Conservation (phyloP, 2,888 invertebrate genomes). For the Trissolcus brochymenae region DNA sequence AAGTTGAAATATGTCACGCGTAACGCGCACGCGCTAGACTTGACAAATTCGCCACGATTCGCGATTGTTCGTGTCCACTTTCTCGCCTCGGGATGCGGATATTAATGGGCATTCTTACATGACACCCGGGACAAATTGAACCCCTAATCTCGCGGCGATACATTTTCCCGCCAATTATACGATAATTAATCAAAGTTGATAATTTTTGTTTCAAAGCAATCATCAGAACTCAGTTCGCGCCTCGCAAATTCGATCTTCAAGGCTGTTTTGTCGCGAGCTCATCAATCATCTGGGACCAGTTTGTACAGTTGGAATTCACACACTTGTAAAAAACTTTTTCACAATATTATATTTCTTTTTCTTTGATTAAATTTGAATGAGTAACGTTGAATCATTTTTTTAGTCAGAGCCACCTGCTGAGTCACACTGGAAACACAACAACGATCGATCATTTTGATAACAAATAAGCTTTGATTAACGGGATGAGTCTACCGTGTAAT, state of each 20-base stretch:
- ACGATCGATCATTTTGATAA: too few species aligned
- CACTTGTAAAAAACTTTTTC: too few species aligned
- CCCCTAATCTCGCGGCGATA: slow-evolving; percentile 10
- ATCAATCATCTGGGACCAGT: too few species aligned
- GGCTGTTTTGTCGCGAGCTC: too few species aligned
- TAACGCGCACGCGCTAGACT: background rate
- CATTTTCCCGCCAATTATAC: slow-evolving; percentile 30
- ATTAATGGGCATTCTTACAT: slow-evolving; percentile 37
- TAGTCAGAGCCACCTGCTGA: too few species aligned
- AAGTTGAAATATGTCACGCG: slow-evolving; percentile 23
- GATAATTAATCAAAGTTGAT: slow-evolving; percentile 35
- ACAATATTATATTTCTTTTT: too few species aligned
- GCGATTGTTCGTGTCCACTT: slow-evolving; percentile 8
- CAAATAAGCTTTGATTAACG: too few species aligned
- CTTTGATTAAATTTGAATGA: too few species aligned
- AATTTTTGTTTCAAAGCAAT: slow-evolving; percentile 9
- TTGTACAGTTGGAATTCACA: too few species aligned
- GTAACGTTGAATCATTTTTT: too few species aligned
- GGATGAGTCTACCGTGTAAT: too few species aligned
- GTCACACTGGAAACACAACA: too few species aligned
- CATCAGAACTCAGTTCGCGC: background rate
- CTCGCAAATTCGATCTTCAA: slow-evolving; percentile 27
- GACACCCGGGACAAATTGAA: slow-evolving; percentile 37
- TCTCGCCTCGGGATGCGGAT: slow-evolving; percentile 3
- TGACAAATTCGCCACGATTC: slow-evolving; percentile 18